Percentiles rank a stretch among this genome's conserved stretches.
These are phyloP conservation scores for Caenorhabditis briggsae DNA, from an alignment of 1,140 invertebrate species.

Conservation along the genomic window DNA sequence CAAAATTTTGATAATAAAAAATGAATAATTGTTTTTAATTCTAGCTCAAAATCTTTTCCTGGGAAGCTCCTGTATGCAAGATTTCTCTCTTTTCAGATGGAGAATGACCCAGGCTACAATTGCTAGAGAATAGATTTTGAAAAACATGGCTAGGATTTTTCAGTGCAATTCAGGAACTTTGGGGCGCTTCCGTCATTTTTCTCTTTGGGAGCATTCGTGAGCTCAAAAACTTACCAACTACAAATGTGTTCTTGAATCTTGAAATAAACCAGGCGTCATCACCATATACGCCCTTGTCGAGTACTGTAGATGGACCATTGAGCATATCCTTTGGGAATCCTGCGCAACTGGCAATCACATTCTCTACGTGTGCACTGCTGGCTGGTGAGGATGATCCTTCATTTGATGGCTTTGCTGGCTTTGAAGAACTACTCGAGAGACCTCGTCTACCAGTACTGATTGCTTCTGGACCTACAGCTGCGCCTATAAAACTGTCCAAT, in stretches of 20 bases:
- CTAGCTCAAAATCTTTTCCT: too few relatives aligned
- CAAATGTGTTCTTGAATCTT: conserved; percentile 88
- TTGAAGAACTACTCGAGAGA: conserved; percentile 19
- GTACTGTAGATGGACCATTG: conserved; percentile 82
- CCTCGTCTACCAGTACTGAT: conserved; percentile 42
- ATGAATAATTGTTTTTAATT: background rate
- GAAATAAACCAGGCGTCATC: conserved; percentile 96
- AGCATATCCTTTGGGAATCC: conserved; percentile 81
- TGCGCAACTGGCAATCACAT: conserved; percentile 58
- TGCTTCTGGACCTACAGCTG: conserved; percentile 38
- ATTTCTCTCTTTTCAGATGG: too few relatives aligned
- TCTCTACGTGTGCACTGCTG: conserved; percentile 21
- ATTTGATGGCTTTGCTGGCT: conserved; percentile 5
- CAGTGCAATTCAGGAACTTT: too few relatives aligned
- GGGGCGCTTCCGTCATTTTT: too few relatives aligned
- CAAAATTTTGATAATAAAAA: conserved; percentile 49
- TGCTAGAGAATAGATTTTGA: too few relatives aligned
- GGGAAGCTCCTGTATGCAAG: too few relatives aligned
- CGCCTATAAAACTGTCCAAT: background rate
- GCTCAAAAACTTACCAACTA: conserved; percentile 89
- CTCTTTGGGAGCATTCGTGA: too few relatives aligned
- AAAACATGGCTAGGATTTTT: too few relatives aligned
- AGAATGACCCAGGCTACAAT: too few relatives aligned
- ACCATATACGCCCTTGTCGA: conserved; percentile 90
- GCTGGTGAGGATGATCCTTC: conserved; percentile 17